Evolutionary conservation across 2,797 vertebrate species (phyloP).

Genomic region (Sebastes cheni): DNA sequence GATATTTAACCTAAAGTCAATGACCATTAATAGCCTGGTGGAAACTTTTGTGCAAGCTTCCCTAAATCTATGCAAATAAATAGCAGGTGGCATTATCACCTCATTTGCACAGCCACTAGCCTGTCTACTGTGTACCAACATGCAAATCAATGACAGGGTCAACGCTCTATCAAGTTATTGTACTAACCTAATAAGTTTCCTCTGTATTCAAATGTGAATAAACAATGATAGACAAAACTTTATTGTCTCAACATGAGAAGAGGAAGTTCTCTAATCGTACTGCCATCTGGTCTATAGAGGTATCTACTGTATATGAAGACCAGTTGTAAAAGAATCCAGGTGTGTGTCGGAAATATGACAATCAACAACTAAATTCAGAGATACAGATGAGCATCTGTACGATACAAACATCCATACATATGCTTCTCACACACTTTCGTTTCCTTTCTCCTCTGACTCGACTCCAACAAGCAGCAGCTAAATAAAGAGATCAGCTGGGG

Average conservation of each 20-base stretch:
- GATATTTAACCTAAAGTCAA: background rate
- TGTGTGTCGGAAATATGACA: background rate
- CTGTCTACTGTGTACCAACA: conserved; percentile 30
- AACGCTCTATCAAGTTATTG: conserved; percentile 19
- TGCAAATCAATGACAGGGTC: conserved; percentile 62
- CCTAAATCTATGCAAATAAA: conserved; percentile 76
- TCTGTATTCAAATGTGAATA: conserved; percentile 59
- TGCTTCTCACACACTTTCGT: background rate
- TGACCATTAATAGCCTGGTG: background rate
- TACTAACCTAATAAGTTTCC: conserved; percentile 23
- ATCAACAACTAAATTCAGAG: conserved; percentile 10
- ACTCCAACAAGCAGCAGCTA: conserved; percentile 15
- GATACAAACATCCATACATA: background rate
- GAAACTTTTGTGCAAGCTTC: conserved; percentile 49
- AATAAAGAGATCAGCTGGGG: conserved; percentile 47
- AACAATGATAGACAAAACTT: conserved; percentile 38
- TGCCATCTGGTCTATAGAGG: background rate
- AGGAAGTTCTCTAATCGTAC: conserved; percentile 33
- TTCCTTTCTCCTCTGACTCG: background rate
- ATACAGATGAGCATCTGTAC: background rate
- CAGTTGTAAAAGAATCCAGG: conserved; percentile 8
- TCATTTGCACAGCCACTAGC: conserved; percentile 64
- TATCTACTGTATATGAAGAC: background rate
- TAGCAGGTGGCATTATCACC: conserved; percentile 57
- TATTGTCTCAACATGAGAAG: conserved; percentile 40